Base-by-base conservation (phyloP, 2,797 vertebrate species). In the Myotis findleyi region DNA sequence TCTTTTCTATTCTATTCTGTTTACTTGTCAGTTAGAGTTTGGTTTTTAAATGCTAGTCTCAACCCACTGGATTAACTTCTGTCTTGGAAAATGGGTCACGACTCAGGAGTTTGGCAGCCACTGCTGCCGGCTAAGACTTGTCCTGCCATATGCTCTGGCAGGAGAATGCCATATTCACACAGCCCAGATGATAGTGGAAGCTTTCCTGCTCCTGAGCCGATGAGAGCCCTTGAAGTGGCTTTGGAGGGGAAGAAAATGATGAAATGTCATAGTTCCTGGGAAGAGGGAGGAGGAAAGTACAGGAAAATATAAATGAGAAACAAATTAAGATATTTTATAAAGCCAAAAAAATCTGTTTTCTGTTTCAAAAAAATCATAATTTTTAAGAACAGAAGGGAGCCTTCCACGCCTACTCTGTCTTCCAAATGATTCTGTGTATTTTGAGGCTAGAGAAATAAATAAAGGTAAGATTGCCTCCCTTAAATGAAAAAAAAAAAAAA, bases 401-500 rank as follows among this genome's bases (percentile, higher is more conserved):
- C n/a, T 81, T 96, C 49, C 44, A 77, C 11, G n/a, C 77, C 49
- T 89, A 77, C 47, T 76, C 47, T 55, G 33, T 76, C 59, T 95
- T 92, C 62, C 62, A 88, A 85, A 59, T 92, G 23, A 94, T 93
- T 90, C 86, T 55, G 21, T 93, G 27, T 94, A 80, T 53, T 94
- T 93, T 97, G 66, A 95, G 33, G 71, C 55, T 84, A 90, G 83
- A 77, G 73, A 87, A 84, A 87, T 30, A 96, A 93, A 76, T 36
- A 81, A 95, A 87, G 82, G 36, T 91, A 66, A 96, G 87, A 69
- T 94, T 25, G 68, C 38, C 51, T 82, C 33, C 51, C 10, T 4
- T 81, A 92, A 84, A 44, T 83, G 64, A 79, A 75, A 85, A 86
- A 77, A 84, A 44, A 44, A 33, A 44, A 55, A 59, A 85, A 76